Evolutionary conservation across 2,888 invertebrate species (phyloP).

Genomic region (Apoda limacodes): DNA sequence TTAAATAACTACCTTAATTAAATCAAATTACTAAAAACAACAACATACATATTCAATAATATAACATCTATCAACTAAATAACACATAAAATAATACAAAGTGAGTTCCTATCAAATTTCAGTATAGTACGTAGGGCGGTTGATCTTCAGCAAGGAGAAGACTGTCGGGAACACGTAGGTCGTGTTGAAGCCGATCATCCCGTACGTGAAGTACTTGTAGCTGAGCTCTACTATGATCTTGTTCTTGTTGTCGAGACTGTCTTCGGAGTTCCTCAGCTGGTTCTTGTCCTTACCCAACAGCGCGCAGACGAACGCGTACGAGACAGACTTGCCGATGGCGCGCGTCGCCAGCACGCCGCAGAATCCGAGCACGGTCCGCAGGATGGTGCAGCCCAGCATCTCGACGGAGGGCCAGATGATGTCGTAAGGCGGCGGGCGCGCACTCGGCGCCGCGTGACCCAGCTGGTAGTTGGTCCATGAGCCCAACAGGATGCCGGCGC

Average conservation of each 20-base stretch:
- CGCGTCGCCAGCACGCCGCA: slow-evolving; percentile 78
- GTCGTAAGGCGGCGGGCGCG: slow-evolving; percentile 76
- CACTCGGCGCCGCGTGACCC: slow-evolving; percentile 74
- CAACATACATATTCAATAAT: too few relatives aligned
- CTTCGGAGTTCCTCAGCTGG: slow-evolving; percentile 73
- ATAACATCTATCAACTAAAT: too few relatives aligned
- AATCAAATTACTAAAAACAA: too few relatives aligned
- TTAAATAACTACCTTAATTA: too few relatives aligned
- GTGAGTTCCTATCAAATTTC: slow-evolving; percentile 81
- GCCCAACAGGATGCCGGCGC: slow-evolving; percentile 81
- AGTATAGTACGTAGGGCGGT: slow-evolving; percentile 86
- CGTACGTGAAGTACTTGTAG: slow-evolving; percentile 86
- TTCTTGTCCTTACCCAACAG: slow-evolving; percentile 75
- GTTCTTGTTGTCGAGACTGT: slow-evolving; percentile 75
- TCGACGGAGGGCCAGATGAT: slow-evolving; percentile 83
- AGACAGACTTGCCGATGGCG: slow-evolving; percentile 75
- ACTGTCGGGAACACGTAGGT: slow-evolving; percentile 82
- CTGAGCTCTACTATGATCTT: slow-evolving; percentile 84
- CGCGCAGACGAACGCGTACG: slow-evolving; percentile 78
- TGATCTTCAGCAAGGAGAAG: slow-evolving; percentile 81
- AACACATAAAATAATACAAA: too few relatives aligned
- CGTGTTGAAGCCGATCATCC: slow-evolving; percentile 82
- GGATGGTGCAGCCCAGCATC: slow-evolving; percentile 75
- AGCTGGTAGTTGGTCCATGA: slow-evolving; percentile 88
- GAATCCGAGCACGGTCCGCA: slow-evolving; percentile 82